phyloP scores from a whole-genome alignment of 2,113 vertebrate species.

The Rhinogobius similis region DNA sequence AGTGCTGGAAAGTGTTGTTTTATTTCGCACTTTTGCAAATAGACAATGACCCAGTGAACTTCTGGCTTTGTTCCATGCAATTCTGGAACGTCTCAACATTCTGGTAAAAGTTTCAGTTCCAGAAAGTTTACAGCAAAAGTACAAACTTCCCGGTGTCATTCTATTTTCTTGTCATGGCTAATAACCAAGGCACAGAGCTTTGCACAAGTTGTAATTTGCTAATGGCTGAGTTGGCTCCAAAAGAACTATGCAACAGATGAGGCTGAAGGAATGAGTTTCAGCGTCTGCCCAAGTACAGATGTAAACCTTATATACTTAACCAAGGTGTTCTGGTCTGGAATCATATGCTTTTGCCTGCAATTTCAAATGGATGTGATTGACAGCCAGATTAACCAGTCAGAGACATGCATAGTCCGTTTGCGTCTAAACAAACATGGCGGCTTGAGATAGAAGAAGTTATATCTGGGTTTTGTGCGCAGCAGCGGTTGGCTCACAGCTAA shows the following conservation, averaged over 20 bases:
- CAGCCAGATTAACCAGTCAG: no score
- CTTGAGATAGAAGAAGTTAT: no score
- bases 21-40: neutral
- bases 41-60: no score
- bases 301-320: neutral
- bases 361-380: no score
- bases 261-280: neutral
- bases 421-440: no score
- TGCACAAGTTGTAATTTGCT: constrained; percentile 7
- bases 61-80: no score
- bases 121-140: neutral
- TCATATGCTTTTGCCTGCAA: no score
- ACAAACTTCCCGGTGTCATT: neutral
- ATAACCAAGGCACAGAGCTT: neutral
- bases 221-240: neutral
- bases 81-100: neutral
- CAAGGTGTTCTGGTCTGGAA: no score
- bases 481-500: no score
- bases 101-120: constrained; percentile 2
- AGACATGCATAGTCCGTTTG: no score
- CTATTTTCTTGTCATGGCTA: neutral
- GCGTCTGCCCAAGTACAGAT: neutral
- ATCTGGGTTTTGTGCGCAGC: no score
- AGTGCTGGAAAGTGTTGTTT: neutral
- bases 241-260: neutral